Percentiles rank a stretch among this genome's conserved stretches.
phyloP scores from a whole-genome alignment of 2,888 invertebrate genomes.

The Nowickia ferox region DNA sequence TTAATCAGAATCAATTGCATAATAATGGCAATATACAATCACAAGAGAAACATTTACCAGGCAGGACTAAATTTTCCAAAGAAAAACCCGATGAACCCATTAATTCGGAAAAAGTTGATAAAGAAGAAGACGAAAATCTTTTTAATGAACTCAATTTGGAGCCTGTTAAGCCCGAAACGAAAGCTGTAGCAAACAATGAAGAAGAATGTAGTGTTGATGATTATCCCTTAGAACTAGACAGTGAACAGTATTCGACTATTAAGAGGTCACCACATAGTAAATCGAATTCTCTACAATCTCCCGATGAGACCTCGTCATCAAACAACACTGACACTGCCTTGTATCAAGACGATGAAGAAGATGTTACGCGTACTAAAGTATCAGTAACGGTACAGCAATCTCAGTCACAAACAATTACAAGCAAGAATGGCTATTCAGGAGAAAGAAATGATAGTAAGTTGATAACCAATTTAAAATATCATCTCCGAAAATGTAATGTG shows the following conservation, averaged over 20 bases:
- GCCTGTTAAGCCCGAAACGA: slow-evolving; percentile 78
- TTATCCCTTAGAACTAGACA: slow-evolving; percentile 86
- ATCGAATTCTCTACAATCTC: slow-evolving; percentile 83
- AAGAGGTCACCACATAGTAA: slow-evolving; percentile 88
- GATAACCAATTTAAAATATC: slow-evolving; percentile 32
- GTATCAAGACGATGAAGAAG: slow-evolving; percentile 76
- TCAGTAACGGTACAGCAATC: slow-evolving; percentile 79
- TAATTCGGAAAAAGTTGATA: slow-evolving; percentile 1
- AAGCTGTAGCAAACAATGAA: slow-evolving; percentile 77
- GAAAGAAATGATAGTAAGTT: slow-evolving; percentile 78
- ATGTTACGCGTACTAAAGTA: slow-evolving; percentile 77
- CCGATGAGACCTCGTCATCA: slow-evolving; percentile 81
- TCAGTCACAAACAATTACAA: slow-evolving; percentile 73
- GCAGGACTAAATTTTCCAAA: slow-evolving; percentile 60
- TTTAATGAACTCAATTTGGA: slow-evolving; percentile 35
- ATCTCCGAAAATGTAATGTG: too few species aligned
- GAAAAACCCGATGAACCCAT: slow-evolving; percentile 25
- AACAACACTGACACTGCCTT: slow-evolving; percentile 79
- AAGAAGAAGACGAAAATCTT: not conserved
- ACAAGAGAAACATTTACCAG: slow-evolving; percentile 56
- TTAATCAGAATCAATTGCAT: slow-evolving; percentile 80
- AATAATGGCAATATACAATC: slow-evolving; percentile 73
- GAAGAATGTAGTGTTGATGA: slow-evolving; percentile 82
- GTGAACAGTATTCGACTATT: slow-evolving; percentile 88
- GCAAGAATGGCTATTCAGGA: slow-evolving; percentile 76